A percentile compares a stretch with the other conserved stretches of the same genome.
Evolutionary conservation across 2,113 vertebrate species (phyloP).

Genomic region (Grammomys dolichurus): DNA sequence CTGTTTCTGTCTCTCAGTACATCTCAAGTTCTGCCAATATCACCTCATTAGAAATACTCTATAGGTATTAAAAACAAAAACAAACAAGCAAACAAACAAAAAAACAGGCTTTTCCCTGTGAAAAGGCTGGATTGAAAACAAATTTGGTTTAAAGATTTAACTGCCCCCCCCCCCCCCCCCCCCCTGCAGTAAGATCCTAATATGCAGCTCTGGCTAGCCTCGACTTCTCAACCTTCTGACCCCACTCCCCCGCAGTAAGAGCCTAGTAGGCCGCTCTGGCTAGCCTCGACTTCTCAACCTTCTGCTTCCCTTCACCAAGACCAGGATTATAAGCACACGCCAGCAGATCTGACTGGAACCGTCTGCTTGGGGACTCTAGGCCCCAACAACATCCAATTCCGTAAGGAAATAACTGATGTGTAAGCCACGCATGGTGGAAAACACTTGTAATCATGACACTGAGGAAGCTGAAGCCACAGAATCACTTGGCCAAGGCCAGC

Average conservation of each 20-base stretch:
- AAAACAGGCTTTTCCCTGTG: background rate
- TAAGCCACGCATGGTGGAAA: background rate
- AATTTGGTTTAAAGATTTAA: background rate
- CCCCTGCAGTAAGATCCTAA: background rate
- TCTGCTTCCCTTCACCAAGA: background rate
- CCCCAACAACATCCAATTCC: background rate
- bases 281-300: background rate
- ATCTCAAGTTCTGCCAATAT: background rate
- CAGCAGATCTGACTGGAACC: background rate
- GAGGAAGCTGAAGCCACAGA: background rate
- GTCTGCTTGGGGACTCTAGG: background rate
- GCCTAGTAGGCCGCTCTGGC: background rate
- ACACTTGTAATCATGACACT: background rate
- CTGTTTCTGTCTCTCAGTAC: background rate
- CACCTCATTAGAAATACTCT: background rate
- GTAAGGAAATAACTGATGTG: background rate
- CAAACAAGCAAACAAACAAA: too few relatives aligned
- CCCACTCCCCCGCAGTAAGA: background rate
- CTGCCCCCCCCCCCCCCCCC: accelerated
- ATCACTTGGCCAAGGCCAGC: background rate
- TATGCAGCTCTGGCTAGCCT: background rate
- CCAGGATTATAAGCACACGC: too few relatives aligned
- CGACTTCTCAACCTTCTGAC: background rate
- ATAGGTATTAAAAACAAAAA: background rate
- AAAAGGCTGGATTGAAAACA: background rate